Evolutionary conservation across 2,113 vertebrate genomes (phyloP), one percentile per base, ranked within the genome.

Genomic region (Entelurus aequoreus): DNA sequence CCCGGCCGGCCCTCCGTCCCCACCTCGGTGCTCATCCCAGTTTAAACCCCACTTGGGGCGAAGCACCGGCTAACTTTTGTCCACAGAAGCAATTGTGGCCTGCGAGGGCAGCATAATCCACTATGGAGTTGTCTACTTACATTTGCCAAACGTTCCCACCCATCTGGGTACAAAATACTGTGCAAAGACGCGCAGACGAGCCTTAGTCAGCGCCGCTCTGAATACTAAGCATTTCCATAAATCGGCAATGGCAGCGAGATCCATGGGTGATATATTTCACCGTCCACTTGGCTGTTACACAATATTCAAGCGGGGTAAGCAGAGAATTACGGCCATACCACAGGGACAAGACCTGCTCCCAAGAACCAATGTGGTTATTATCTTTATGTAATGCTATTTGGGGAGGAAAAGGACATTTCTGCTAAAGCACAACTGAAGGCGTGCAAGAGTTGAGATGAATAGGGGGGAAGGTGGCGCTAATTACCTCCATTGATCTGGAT

Each of bases 221-320:
- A 77, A 79, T 82, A 63, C 54, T 65, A 64, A 83, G 60, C 72
- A 48, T 4, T 15, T 75, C 62, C 74, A 81, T 69, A 77, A 78
- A 87, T 81, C 70, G 69, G 71, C 82, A 71, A 82, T 73, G 80
- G 82, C 83, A 86, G 61, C 72, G 59, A 82, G 79, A 86, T 85
- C 78, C 79, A 84, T 75, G 85, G 75, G 77, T 78, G 72, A 81
- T 81, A 75, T 59, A 64, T 81, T 72, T 66, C 63, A 66, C 65
- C 67, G 76, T 80, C 77, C 19, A 8, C 54, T 56, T 13, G 60
- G 71, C 48, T 74, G 68, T 81, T 74, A 65, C 61, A 48, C 72
- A 69, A 68, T 68, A 78, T 75, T 72, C 44, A 53, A 49, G 75
- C 74, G 52, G 63, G 63, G 55, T 48, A 60, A 67, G 48, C 11